Base-by-base conservation (phyloP, 1,140 invertebrate genomes). In the Phymorhynchus buccinoides region DNA sequence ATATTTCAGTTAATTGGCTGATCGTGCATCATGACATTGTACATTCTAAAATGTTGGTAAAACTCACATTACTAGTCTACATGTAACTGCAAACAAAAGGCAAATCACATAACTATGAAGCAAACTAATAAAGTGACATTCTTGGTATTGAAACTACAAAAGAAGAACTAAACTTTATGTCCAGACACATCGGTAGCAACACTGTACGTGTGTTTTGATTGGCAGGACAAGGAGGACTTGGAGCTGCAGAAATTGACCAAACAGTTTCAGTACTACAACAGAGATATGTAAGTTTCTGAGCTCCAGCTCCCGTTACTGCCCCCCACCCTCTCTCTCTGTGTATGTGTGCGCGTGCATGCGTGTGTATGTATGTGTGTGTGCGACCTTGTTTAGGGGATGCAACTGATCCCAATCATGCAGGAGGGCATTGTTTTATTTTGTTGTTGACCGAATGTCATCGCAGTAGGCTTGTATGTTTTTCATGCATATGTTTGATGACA, bases 211-310 rank as follows among this genome's bases (percentile, higher is more conserved):
- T 68, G 27, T 48, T 68, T 32, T 41, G 62, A 56, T 35, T 32
- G 37, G 35, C 81, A 83, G 81, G 81, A 83, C 22, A 85, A 82
- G 68, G 62, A 42, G 35, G 81, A 73, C 18, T 56, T n/a, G 22
- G 52, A 75, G 80, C 62, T 79, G 39, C 73, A 77, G 4, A 48
- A 32, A 18, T 73, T 66, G 83, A 87, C 68, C 32, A 84, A 62
- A 42, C 62, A 32, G 16, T 87, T 87, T 37, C 71, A n/a, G 9
- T 87, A 87, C 39, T 87, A 87, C 81, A 87, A 87, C 84, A 85
- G 86, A 80, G 81, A 87, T 1, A 18, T 52, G 86, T 87, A 85
- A 83, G 84, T 87, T 2, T 32, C 27, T 56, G 6, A 7, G 41
- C 27, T 42, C n/a, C n/a, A n/a, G 37, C 35, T 32, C 16, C 18